Evolutionary conservation across 2,113 vertebrate species (phyloP), one percentile per base, ranked within the genome.

Genomic region (Sebastes schlegelii): DNA sequence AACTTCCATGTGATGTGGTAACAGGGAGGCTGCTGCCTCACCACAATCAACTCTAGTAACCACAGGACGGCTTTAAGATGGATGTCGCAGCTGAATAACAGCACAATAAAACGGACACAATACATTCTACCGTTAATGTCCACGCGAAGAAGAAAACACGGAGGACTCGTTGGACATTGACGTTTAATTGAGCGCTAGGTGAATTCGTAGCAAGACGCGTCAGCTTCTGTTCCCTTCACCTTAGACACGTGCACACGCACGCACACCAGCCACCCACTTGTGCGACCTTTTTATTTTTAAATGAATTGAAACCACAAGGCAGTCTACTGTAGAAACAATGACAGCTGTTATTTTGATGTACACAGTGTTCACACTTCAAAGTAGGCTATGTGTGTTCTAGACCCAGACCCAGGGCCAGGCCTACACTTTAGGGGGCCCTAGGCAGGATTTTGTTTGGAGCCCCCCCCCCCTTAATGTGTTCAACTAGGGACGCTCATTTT

Each of bases 211-310:
- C 63, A n/a, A 4, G 34, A n/a, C 34, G 34, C 62, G 65, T 71
- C 67, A 65, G 61, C 34, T 3, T 68, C 26, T 69, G 57, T 70
- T 58, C 62, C 12, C 51, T 78, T 26, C 40, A 17, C 49, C 9
- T 2, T n/a, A 19, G 21, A 12, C 77, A 67, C 81, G 75, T 66
- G 69, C 75, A 73, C 85, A 2, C 65, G 57, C 66, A 62, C 67
- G 63, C 65, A 58, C 63, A 3, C 48, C 42, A 0, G 40, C 10
- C 77, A 66, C 77, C 67, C 60, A 78, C 79, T 17, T 13, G 43
- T 55, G 64, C 52, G 58, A 48, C 51, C 71, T 63, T 58, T 61
- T 23, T 9, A 49, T 34, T 42, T 12, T 5, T 10, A 23, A 14
- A 48, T 21, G 5, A 23, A 48, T 17, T 40, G n/a, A 80, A 71